phyloP scores from a whole-genome alignment of 2,797 vertebrate genomes.

The Liasis olivaceus region DNA sequence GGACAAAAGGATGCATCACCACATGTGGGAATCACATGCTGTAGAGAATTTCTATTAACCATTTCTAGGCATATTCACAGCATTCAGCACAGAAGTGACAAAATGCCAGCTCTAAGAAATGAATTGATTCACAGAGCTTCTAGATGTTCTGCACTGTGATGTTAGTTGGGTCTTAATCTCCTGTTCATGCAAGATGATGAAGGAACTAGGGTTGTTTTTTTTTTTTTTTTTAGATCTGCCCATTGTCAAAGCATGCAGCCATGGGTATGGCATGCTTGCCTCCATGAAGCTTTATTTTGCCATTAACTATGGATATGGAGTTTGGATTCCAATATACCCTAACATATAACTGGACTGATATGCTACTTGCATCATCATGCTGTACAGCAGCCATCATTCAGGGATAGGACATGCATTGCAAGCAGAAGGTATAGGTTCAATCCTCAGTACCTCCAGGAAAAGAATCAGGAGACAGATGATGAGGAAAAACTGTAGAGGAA shows the following conservation, averaged over 20 bases:
- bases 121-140: neutral
- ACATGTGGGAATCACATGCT: constrained; percentile 40
- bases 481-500: neutral
- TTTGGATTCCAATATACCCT: neutral
- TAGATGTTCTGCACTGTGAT: neutral
- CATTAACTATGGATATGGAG: neutral
- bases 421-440: neutral
- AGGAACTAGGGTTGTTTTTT: neutral
- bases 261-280: neutral
- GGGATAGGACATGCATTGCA: neutral
- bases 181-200: neutral
- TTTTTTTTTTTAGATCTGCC: neutral
- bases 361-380: neutral
- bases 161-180: neutral
- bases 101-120: neutral
- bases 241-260: neutral
- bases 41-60: constrained; percentile 54
- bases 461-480: neutral
- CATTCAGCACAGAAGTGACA: neutral
- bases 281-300: neutral
- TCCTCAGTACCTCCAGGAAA: neutral
- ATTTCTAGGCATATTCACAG: constrained; percentile 27
- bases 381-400: neutral
- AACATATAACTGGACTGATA: neutral
- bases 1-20: constrained; percentile 35